Percentiles rank a stretch among this genome's conserved stretches.
Conservation (phyloP, 2,888 invertebrate species). For the Didymodactylos carnosus region DNA sequence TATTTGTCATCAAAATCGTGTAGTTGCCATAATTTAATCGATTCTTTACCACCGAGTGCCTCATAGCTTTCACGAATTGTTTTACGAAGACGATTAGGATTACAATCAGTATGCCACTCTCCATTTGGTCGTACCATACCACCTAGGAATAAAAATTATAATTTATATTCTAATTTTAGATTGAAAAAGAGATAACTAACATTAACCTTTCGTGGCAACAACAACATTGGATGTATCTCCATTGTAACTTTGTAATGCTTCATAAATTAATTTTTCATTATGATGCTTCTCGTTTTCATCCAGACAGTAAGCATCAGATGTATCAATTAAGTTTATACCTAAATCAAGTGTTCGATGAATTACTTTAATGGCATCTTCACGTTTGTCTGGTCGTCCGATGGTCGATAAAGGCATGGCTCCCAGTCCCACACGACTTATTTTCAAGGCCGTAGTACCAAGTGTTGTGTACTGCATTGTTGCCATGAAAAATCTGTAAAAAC, state of each 20-base stretch:
- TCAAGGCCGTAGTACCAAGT: not conserved
- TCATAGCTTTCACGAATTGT: slow-evolving; percentile 6
- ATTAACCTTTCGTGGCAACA: slow-evolving; percentile 1
- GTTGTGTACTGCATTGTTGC: no score
- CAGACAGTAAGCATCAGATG: slow-evolving; percentile 9
- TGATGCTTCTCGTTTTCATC: slow-evolving; percentile 12
- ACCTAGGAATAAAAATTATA: not conserved
- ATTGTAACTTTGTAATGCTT: slow-evolving; percentile 1
- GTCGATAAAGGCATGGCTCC: slow-evolving; percentile 9
- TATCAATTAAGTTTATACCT: slow-evolving; percentile 10
- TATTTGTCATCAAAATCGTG: slow-evolving; percentile 7
- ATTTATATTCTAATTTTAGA: no score
- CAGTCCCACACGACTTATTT: not conserved
- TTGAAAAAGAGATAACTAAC: not conserved
- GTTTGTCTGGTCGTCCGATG: not conserved
- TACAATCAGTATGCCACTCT: slow-evolving; percentile 4
- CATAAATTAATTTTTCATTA: slow-evolving; percentile 2
- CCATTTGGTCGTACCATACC: slow-evolving; percentile 5
- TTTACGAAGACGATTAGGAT: slow-evolving; percentile 1
- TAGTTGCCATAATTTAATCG: slow-evolving; percentile 9
- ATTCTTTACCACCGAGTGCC: slow-evolving; percentile 3
- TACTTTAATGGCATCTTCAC: slow-evolving; percentile 5
- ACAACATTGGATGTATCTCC: not conserved
- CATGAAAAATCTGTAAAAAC: not conserved
- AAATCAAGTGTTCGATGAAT: slow-evolving; percentile 9